phyloP scores from a whole-genome alignment of 2,888 invertebrate species.

The Drosophila sordidapex region DNA sequence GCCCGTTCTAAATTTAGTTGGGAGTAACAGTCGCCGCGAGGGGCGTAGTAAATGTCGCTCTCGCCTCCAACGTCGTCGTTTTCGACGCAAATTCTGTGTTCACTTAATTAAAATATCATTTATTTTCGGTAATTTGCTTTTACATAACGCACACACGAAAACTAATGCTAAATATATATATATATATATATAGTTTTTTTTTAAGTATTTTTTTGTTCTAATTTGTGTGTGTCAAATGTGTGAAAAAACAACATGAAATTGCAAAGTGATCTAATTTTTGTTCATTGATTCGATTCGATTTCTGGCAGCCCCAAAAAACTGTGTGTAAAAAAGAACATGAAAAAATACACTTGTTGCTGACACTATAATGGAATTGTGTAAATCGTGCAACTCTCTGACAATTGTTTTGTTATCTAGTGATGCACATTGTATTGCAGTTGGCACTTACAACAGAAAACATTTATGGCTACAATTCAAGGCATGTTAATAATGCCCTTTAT shows the following conservation, averaged over 20 bases:
- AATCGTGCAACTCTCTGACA: neutral
- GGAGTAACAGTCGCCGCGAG: slow-evolving; percentile 47
- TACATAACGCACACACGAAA: slow-evolving; percentile 69
- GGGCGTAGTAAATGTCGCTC: slow-evolving; percentile 65
- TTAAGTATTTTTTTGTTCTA: slow-evolving; percentile 7
- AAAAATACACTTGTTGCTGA: slow-evolving; percentile 3
- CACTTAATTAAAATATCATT: slow-evolving; percentile 57
- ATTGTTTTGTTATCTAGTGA: slow-evolving; percentile 17
- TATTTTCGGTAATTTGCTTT: slow-evolving; percentile 64
- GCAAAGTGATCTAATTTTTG: slow-evolving; percentile 38
- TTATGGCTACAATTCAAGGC: slow-evolving; percentile 29
- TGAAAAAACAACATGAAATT: slow-evolving; percentile 34
- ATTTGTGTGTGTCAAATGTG: slow-evolving; percentile 54
- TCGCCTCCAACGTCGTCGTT: slow-evolving; percentile 29
- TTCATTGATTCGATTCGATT: slow-evolving; percentile 58
- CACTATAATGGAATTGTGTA: neutral
- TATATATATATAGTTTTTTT: neutral
- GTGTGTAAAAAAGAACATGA: neutral
- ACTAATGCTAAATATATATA: slow-evolving; percentile 33
- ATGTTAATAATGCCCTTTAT: neutral
- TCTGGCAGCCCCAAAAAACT: neutral
- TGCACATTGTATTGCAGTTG: slow-evolving; percentile 11
- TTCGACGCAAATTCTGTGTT: slow-evolving; percentile 32
- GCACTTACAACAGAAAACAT: slow-evolving; percentile 12
- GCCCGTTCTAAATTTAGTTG: slow-evolving; percentile 74